phyloP scores from a whole-genome alignment of 2,113 vertebrate genomes.

The Herpetotheres cachinnans region DNA sequence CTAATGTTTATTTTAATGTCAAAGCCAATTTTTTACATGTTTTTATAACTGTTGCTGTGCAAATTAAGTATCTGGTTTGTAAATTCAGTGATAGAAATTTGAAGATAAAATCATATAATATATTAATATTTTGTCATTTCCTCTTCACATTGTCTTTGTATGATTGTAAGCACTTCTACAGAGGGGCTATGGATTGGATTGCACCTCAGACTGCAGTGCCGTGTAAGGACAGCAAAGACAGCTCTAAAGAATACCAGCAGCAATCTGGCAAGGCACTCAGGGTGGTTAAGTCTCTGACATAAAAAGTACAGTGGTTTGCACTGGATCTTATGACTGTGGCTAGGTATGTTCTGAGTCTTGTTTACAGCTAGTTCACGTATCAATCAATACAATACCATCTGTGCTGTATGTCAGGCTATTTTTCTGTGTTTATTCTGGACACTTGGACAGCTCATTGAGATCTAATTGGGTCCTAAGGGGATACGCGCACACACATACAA shows the following conservation, averaged over 20 bases:
- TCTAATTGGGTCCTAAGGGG: neutral
- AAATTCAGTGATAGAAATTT: neutral
- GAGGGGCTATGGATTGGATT: neutral
- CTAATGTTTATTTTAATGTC: neutral
- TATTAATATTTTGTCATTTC: neutral
- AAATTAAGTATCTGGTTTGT: neutral
- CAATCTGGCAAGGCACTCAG: neutral
- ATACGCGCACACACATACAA: neutral
- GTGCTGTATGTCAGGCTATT: neutral
- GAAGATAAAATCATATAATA: neutral
- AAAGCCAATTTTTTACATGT: neutral
- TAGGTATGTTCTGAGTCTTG: neutral
- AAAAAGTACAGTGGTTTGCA: neutral
- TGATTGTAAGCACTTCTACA: neutral
- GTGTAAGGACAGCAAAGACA: neutral
- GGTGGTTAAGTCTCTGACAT: neutral
- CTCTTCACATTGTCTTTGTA: neutral
- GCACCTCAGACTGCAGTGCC: neutral
- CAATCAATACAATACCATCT: neutral
- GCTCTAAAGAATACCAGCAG: neutral
- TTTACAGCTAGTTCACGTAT: neutral
- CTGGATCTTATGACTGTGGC: neutral
- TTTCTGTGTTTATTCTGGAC: neutral
- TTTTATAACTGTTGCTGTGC: neutral
- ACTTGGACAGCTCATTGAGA: neutral